Conservation (phyloP, 2,888 invertebrate genomes). For the Cyclophora punctaria region DNA sequence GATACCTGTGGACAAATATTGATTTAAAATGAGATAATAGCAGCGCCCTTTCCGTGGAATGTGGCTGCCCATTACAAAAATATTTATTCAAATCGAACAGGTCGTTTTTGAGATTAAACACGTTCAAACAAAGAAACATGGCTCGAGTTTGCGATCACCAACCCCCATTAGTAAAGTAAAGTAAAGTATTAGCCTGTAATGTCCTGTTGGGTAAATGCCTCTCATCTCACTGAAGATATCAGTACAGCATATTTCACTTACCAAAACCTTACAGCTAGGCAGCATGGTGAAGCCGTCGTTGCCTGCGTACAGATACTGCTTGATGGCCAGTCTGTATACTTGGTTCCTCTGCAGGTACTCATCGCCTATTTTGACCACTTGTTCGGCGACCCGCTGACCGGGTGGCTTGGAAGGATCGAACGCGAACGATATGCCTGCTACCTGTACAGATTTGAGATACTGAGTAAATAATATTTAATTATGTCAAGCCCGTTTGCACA, state of each 20-base stretch:
- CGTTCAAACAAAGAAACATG: too few relatives aligned
- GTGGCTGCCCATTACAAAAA: too few relatives aligned
- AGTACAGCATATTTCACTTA: slow-evolving; percentile 40
- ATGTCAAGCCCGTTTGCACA: too few relatives aligned
- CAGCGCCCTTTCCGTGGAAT: too few relatives aligned
- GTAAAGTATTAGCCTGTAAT: too few relatives aligned
- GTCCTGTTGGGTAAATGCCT: too few relatives aligned
- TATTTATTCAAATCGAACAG: too few relatives aligned
- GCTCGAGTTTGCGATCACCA: too few relatives aligned
- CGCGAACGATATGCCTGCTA: slow-evolving; percentile 85
- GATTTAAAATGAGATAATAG: not conserved
- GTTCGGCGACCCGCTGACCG: slow-evolving; percentile 81
- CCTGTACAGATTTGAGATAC: slow-evolving; percentile 36
- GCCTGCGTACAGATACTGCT: slow-evolving; percentile 86
- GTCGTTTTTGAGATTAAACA: too few relatives aligned
- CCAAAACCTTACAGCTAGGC: slow-evolving; percentile 82
- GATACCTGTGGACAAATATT: slow-evolving; percentile 73
- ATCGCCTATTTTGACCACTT: slow-evolving; percentile 87
- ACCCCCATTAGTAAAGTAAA: too few relatives aligned
- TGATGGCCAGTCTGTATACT: slow-evolving; percentile 85
- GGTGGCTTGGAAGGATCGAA: slow-evolving; percentile 82
- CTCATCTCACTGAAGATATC: too few relatives aligned
- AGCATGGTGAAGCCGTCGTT: slow-evolving; percentile 91
- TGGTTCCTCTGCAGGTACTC: slow-evolving; percentile 84
- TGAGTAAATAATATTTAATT: too few relatives aligned